Evolutionary conservation across 2,113 vertebrate genomes (phyloP), one percentile per base, ranked within the genome.

Genomic region (Furnarius figulus): DNA sequence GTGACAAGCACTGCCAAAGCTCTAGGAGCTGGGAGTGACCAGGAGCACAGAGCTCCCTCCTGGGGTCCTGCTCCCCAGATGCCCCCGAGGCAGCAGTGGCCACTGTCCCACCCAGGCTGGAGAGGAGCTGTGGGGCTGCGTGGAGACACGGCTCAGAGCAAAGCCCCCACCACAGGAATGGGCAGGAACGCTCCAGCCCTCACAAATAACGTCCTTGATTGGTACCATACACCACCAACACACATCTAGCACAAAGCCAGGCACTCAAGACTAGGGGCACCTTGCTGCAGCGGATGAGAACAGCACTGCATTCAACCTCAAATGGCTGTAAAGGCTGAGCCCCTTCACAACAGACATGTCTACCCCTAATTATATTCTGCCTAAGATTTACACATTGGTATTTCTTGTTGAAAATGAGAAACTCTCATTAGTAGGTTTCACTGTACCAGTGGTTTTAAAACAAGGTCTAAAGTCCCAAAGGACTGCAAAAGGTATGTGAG

Each of bases 91-190:
- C 6, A 23, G 24, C 52, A 47, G 46, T 0, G 3, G 9, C 19
- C 10, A 2, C 39, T 8, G 33, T 13, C 47, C 35, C 47, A 25
- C 21, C 1, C 5, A 2, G 37, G 58, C 1, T 4, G 65, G 37
- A 42, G 10, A 70, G n/a, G 19, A 58, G 58, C 37, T 3, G 10
- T 8, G 14, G 1, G 24, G 56, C 28, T 31, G 24, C 0, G 1
- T 3, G 56, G 24, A 4, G 17, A 24, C 39, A 28, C 3, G 10
- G 2, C 76, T 18, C 10, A 7, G 33, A 4, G 25, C 30, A 27
- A 33, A 80, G 55, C 1, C 1, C 33, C 14, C 2, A 13, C 35
- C 14, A 16, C 1, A 6, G 25, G 9, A 5, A 53, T 4, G 28
- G 42, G 14, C 42, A 56, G 35, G 35, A 74, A 42, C 2, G 1